These are phyloP conservation scores for Brotula barbata DNA, from an alignment of 2,797 vertebrate genomes.

Conservation along the genomic window DNA sequence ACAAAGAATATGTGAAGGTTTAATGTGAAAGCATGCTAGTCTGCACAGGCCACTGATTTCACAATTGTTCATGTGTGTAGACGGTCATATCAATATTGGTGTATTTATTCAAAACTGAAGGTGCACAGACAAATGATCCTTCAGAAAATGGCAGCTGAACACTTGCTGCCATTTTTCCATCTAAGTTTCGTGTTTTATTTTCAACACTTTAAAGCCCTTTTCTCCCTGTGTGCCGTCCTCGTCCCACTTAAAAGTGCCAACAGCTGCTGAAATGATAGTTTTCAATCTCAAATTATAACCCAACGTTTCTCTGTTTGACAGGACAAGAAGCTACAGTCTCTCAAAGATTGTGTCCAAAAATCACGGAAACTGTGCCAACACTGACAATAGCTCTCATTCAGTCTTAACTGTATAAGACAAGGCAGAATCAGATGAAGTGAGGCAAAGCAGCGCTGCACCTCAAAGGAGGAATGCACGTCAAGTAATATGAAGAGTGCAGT, in stretches of 20 bases:
- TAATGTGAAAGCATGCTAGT: slow-evolving; percentile 54
- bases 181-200: slow-evolving; percentile 49
- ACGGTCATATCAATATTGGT: slow-evolving; percentile 28
- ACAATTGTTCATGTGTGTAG: slow-evolving; percentile 51
- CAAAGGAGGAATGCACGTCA: slow-evolving; percentile 7
- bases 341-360: slow-evolving; percentile 21
- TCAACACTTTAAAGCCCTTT: slow-evolving; percentile 29
- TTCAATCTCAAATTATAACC: slow-evolving; percentile 2
- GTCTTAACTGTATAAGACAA: slow-evolving; percentile 1
- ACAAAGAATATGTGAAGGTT: slow-evolving; percentile 24
- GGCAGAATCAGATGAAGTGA: slow-evolving; percentile 20
- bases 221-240: slow-evolving; percentile 42
- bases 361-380: slow-evolving; percentile 19
- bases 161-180: slow-evolving; percentile 48
- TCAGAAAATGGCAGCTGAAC: slow-evolving; percentile 48
- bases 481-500: slow-evolving; percentile 5
- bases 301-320: slow-evolving; percentile 8
- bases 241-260: slow-evolving; percentile 51
- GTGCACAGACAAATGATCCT: slow-evolving; percentile 34
- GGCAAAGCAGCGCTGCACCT: background rate
- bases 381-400: slow-evolving; percentile 14
- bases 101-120: slow-evolving; percentile 35
- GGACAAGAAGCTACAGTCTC: slow-evolving; percentile 7
- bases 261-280: slow-evolving; percentile 2
- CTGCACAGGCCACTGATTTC: slow-evolving; percentile 44